Evolutionary conservation across 1,140 invertebrate species (phyloP).

Genomic region (Goniozus legneri): DNA sequence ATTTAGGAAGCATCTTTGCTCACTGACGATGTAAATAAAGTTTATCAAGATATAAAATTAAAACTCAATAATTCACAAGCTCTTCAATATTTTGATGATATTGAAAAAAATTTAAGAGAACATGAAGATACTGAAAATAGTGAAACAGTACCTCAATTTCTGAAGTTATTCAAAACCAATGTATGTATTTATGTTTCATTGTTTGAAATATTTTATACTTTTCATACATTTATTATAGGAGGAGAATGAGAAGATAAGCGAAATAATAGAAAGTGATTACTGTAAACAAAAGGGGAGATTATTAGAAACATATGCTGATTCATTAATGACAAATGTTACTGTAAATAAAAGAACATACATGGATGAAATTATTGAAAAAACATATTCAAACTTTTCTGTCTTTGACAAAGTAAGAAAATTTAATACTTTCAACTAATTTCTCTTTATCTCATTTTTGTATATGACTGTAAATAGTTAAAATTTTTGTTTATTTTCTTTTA

Average conservation of each 20-base stretch:
- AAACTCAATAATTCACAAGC: slow-evolving; percentile 17
- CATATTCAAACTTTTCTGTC: slow-evolving; percentile 15
- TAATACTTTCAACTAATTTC: too few species aligned
- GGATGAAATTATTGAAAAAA: slow-evolving; percentile 12
- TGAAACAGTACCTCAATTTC: not conserved
- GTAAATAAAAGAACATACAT: slow-evolving; percentile 7
- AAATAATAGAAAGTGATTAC: not conserved
- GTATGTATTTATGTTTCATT: too few species aligned
- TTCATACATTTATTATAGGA: too few species aligned
- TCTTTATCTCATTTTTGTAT: not conserved
- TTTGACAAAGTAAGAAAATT: slow-evolving; percentile 20
- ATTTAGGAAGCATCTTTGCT: too few species aligned
- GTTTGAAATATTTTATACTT: too few species aligned
- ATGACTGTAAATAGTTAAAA: not conserved
- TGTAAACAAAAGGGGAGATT: not conserved
- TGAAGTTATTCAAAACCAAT: too few species aligned
- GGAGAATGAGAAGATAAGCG: not conserved
- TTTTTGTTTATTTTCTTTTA: not conserved
- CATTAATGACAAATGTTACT: not conserved
- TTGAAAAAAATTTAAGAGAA: slow-evolving; percentile 4
- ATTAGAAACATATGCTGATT: slow-evolving; percentile 2
- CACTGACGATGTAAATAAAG: slow-evolving; percentile 2
- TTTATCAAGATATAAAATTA: not conserved
- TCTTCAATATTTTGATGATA: slow-evolving; percentile 15
- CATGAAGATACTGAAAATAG: not conserved